Percentiles rank a stretch among this genome's conserved stretches.
Conservation (phyloP, 2,797 vertebrate genomes). For the Darevskia nairensis region DNA sequence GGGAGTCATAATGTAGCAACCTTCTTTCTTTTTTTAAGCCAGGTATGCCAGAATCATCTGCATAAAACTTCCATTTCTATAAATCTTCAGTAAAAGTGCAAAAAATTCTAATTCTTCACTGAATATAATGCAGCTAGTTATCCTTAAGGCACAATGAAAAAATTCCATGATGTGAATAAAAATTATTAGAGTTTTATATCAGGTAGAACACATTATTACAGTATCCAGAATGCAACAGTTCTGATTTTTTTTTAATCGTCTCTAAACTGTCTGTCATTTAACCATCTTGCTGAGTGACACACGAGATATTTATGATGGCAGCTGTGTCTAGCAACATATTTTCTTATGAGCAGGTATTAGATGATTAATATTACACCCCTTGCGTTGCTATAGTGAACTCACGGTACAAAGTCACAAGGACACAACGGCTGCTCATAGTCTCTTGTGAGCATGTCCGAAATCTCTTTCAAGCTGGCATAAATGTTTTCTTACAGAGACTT, state of each 20-base stretch:
- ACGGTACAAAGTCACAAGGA: neutral
- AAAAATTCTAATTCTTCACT: constrained; percentile 3
- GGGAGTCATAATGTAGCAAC: constrained; percentile 6
- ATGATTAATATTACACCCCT: neutral
- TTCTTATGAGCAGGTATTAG: neutral
- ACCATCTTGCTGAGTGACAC: neutral
- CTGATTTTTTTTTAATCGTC: constrained; percentile 19
- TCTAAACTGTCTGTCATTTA: constrained; percentile 12
- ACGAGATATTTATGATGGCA: neutral
- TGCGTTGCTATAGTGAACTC: neutral
- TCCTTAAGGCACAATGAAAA: constrained; percentile 21
- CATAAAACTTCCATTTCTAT: constrained; percentile 31
- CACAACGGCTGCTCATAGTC: neutral
- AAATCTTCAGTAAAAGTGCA: constrained; percentile 19
- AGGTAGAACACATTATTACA: neutral
- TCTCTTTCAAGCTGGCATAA: constrained; percentile 22
- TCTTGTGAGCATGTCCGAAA: constrained; percentile 1
- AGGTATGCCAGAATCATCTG: neutral
- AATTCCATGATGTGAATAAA: constrained; percentile 18
- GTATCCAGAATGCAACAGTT: constrained; percentile 15
- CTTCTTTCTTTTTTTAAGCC: neutral
- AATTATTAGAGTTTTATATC: neutral
- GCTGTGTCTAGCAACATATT: neutral
- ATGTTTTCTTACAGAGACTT: constrained; percentile 41
- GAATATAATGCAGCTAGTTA: constrained; percentile 5